Base-by-base conservation (phyloP, 2,797 vertebrate species). In the Acrossocheilus fasciatus region DNA sequence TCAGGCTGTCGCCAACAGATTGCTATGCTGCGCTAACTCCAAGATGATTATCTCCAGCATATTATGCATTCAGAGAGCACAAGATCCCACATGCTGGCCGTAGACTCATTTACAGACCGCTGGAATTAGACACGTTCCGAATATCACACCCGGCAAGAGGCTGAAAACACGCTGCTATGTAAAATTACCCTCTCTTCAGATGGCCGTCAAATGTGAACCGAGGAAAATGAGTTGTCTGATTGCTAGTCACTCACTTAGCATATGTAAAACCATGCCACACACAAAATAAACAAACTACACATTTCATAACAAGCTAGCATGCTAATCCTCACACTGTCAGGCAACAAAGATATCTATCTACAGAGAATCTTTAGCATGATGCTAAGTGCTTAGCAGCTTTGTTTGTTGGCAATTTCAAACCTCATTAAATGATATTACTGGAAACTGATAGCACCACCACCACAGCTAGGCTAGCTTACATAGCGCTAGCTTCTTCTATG, bases 81-180 rank as follows among this genome's bases (percentile, higher is more conserved):
- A 64, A 59, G 76, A 73, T 73, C 76, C 52, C 76, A 80, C 76
- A 80, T 34, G 84, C 84, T 80, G 84, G 30, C 66, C 30, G 41
- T 34, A 57, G 66, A 81, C 79, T 81, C 78, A 88, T 85, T 87
- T 81, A 81, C 47, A 36, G 57, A 23, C 76, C 11, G 36, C 82
- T 81, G 82, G 57, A 84, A 84, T 81, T 80, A 87, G 59, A 83
- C 75, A 75, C 59, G 50, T 74, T 76, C 77, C 20, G 36, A 81
- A 85, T 76, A 76, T 85, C 77, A 74, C 72, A 76, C 43, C 18
- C 62, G 18, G 47, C 36, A 30, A 84, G 87, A 81, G 82, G 12
- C 47, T 57, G 70, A 74, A 43, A 50, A 59, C 57, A 52, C 11
- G 18, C 86, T 74, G 75, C 23, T 68, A 45, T 50, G 34, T 77